Evolutionary conservation across 1,140 invertebrate genomes (phyloP), one percentile per base, ranked within the genome.

Genomic region (Solenopsis fugax): DNA sequence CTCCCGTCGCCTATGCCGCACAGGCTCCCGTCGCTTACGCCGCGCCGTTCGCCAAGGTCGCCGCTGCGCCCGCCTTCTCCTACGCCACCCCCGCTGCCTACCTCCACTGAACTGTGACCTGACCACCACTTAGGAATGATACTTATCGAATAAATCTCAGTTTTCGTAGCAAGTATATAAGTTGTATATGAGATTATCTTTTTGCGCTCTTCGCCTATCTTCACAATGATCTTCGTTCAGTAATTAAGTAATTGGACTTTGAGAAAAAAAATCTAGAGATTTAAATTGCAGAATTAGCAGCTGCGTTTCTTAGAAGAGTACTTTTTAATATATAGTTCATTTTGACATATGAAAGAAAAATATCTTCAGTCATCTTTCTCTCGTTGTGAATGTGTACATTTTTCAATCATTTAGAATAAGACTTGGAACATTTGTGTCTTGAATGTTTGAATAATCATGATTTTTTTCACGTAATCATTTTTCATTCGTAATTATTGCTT

Each of bases 81-180:
- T 86, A 86, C 24, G 90, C 87, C 16, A 84, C 91, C 37, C 92
- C 92, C 37, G 85, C 62, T 60, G 80, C 88, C 85, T 64, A 75
- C 82, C 48, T 89, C 87, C 90, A 92, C 73, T 93, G 89, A 93
- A 92, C 37, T 69, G 64, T 54, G 85, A 91, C 77, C 65, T 73
- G 52, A 73, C 48, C 48, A 48, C 34, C 24, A 60, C 29, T 69
- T 91, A 91, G 87, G 85, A 87, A 84, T 65, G 65, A 71, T 90
- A 62, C 65, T 81, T 77, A 21, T 56, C 67, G 50, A 90, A 88
- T 88, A 90, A 90, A 91, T 60, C 56, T 82, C 21, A 18, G 24
- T 50, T 88, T 73, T 89, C 72, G 48, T 84, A 90, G 89, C 89
- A 91, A 88, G 10, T 85, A 88, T 16, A 80, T 16, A 16, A 60